These are phyloP conservation scores for Aurelia aurita complex sp. Pacific DNA, from an alignment of 30 jellyfish, hydroid and myxozoan genomes.

Conservation along the genomic window DNA sequence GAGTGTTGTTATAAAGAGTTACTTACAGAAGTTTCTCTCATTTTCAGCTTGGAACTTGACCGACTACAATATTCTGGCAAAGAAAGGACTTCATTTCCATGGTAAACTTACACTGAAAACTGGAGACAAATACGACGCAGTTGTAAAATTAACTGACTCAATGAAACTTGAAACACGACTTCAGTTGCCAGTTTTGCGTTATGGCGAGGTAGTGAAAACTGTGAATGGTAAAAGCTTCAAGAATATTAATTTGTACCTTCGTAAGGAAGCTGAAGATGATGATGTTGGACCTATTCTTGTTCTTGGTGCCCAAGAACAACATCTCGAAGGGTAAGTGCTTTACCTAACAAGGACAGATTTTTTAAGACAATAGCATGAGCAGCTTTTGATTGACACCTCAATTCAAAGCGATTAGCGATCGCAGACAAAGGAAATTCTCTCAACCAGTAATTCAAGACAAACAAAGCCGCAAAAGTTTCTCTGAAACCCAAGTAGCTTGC, in stretches of 20 bases:
- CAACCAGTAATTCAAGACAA: no score
- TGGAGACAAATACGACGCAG: slow-evolving; percentile 2
- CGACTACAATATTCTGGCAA: background rate
- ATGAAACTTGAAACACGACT: slow-evolving; percentile 3
- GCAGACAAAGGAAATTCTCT: no score
- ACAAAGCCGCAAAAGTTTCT: no score
- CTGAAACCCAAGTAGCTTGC: no score
- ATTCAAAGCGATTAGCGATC: no score
- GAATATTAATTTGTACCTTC: background rate
- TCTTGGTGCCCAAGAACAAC: background rate
- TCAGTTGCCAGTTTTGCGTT: background rate
- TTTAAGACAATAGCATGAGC: no score
- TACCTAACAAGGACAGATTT: no score
- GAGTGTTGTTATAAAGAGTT: no score
- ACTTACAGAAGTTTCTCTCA: background rate
- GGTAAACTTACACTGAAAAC: slow-evolving; percentile 5
- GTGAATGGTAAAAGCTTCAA: no score
- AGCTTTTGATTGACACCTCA: no score
- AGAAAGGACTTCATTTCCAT: slow-evolving; percentile 11
- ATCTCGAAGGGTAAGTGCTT: background rate
- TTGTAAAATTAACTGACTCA: background rate
- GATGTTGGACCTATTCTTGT: slow-evolving; percentile 3
- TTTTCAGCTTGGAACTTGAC: slow-evolving; percentile 9
- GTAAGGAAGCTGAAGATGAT: background rate
- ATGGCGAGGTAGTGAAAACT: background rate